These are phyloP conservation scores for Podabrus alpinus DNA, from an alignment of 2,888 invertebrate species.

Conservation along the genomic window DNA sequence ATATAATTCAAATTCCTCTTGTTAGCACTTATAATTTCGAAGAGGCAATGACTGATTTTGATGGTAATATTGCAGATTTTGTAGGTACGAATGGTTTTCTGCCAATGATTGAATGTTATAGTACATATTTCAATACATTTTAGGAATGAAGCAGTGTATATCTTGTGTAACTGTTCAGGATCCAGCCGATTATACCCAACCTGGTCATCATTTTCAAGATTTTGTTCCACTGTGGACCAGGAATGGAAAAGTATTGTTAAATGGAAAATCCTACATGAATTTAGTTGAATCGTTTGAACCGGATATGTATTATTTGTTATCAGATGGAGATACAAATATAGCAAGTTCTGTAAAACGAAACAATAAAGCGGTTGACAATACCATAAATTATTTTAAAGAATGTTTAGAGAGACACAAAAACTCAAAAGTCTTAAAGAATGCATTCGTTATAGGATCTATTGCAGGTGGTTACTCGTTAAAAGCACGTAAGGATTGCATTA, in stretches of 20 bases:
- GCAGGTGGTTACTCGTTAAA: conserved; percentile 75
- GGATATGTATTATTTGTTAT: conserved; percentile 79
- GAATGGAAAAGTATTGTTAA: conserved; percentile 72
- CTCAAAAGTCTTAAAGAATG: conserved; percentile 59
- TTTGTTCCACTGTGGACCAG: conserved; percentile 79
- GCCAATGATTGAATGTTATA: not conserved
- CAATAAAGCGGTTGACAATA: conserved; percentile 72
- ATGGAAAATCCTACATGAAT: conserved; percentile 73
- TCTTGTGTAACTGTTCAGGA: conserved; percentile 68
- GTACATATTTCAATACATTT: conserved; percentile 11
- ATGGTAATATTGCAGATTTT: conserved; percentile 71
- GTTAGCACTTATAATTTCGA: conserved; percentile 67
- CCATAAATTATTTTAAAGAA: conserved; percentile 66
- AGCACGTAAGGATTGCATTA: conserved; percentile 67
- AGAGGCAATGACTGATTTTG: conserved; percentile 66
- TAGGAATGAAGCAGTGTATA: conserved; percentile 60
- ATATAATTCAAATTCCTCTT: conserved; percentile 73
- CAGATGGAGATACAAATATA: conserved; percentile 75
- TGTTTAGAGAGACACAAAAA: conserved; percentile 63
- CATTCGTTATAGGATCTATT: conserved; percentile 67
- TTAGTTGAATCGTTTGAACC: conserved; percentile 77
- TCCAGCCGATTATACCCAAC: conserved; percentile 66
- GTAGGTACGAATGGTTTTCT: conserved; percentile 50
- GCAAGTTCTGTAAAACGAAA: conserved; percentile 72
- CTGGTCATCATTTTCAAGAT: conserved; percentile 73